A percentile compares a stretch with the other conserved stretches of the same genome.
Conservation (phyloP, 2,888 invertebrate species). For the Epinotia brunnichana region DNA sequence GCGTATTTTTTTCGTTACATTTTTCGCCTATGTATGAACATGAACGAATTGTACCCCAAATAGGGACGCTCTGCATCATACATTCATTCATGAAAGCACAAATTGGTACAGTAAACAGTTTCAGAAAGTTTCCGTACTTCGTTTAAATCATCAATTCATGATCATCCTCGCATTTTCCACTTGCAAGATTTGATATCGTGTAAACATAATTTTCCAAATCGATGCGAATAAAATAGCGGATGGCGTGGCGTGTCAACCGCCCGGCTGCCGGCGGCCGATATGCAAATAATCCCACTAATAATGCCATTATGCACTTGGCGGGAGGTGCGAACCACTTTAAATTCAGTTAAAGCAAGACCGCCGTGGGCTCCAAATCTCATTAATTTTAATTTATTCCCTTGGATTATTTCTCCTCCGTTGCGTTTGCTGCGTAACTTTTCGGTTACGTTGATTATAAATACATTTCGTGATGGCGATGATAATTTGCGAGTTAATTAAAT, state of each 20-base stretch:
- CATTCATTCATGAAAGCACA: too few species aligned
- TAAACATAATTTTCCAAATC: neutral
- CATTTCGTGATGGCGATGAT: constrained; percentile 19
- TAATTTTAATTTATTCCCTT: constrained; percentile 44
- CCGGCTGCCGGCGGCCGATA: constrained; percentile 12
- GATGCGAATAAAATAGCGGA: neutral
- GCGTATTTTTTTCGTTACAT: too few species aligned
- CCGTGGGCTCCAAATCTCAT: constrained; percentile 42
- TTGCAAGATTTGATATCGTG: too few species aligned
- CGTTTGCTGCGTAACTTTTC: constrained; percentile 40
- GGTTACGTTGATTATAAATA: constrained; percentile 42
- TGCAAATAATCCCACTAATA: constrained; percentile 39
- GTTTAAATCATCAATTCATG: too few species aligned
- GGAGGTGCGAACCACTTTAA: constrained; percentile 44
- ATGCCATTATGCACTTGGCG: constrained; percentile 43
- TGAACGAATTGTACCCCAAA: too few species aligned
- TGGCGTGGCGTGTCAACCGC: constrained; percentile 10
- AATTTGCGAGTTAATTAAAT: constrained; percentile 27
- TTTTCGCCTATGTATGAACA: too few species aligned
- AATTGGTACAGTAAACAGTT: too few species aligned
- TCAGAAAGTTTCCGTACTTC: too few species aligned
- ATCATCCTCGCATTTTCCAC: too few species aligned
- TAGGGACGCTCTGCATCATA: too few species aligned
- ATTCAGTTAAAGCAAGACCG: constrained; percentile 44
- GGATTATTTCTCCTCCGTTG: constrained; percentile 44